Base-by-base conservation (phyloP, 2,888 invertebrate genomes). In the Sepioteuthis lessoniana region DNA sequence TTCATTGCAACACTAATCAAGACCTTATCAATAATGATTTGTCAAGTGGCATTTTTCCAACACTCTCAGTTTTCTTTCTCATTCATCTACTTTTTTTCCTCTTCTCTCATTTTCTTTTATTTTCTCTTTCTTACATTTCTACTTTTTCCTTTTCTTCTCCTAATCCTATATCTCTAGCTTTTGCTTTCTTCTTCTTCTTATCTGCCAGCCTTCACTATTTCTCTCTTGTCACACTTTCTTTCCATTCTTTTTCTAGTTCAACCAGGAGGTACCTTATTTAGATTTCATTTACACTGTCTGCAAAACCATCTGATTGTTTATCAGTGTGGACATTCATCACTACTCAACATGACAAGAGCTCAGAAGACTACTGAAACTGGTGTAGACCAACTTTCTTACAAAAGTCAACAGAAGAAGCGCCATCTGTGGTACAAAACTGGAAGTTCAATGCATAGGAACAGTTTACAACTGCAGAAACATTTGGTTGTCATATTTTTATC, bases 371-470 rank as follows among this genome's bases (percentile, higher is more conserved):
- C 16, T 13, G n/a, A 35, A 16, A 35, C n/a, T 19, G 35, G n/a
- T 76, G 76, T n/a, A 1, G 76, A 76, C 76, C 76, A 76, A 76
- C 76, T 76, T 76, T 1, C 35, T n/a, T 76, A n/a, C 16, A 76
- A 25, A 76, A 16, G 16, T 76, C 76, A 76, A 76, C 76, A 0
- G n/a, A n/a, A 76, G 13, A 76, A n/a, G n/a, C n/a, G 76, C 16
- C 76, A 76, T 76, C 76, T 76, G n/a, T 76, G 76, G 76, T 76
- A 76, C 76, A 76, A 76, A 76, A 5, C 76, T 76, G 76, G 76
- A 76, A 76, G n/a, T 4, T 76, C n/a, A 16, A n/a, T 76, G 13
- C 76, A 35, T n/a, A 76, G 76, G 76, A 76, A n/a, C 16, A 76
- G 76, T 35, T 76, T 76, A 76, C 76, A 55, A 55, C 55, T 55